Base-by-base conservation (phyloP, 2,888 invertebrate genomes). In the Sarcophaga carnaria region DNA sequence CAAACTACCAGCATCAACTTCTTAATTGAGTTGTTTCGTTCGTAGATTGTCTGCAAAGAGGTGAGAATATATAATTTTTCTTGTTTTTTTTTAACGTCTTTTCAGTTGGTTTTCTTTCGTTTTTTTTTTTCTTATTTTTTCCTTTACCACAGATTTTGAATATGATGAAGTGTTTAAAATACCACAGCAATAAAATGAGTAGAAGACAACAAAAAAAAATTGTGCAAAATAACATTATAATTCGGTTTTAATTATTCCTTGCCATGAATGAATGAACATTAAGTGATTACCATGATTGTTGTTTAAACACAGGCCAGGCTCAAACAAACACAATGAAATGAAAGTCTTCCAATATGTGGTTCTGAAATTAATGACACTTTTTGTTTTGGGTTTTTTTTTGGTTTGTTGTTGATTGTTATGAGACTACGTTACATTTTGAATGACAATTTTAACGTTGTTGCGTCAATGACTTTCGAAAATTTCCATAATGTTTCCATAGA, bases 1-100 rank as follows among this genome's bases (percentile, higher is more conserved):
- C 54, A 74, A 11, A n/a, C 70, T 64, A 22, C 25, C 67, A 63
- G 11, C 71, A 81, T 83, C 80, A 78, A 78, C 75, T 81, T 64
- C 84, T 84, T 87, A 87, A 87, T 87, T 87, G 87, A 87, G 87
- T 87, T 87, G 87, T 87, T 87, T 79, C 87, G n/a, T 84, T 84
- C 59, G 81, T 76, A 76, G 75, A 87, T 87, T 87, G 84, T 64
- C 77, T 83, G 86, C 83, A 87, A 86, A 80, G 81, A 87, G 87
- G 87, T 87, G 87, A 87, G 84, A 87, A 87, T 87, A 82, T 84
- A 84, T 87, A 87, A 81, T 82, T 84, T 87, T 79, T 78, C 10
- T 17, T 1, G 54, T 14, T n/a, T 59, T 2, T 2, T 27, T 45
- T 66, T 54, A 14, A 14, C 54, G 14, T 54, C 54, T 54, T 54